Base-by-base conservation (phyloP, 2,113 vertebrate genomes). In the Xenus cinereus region DNA sequence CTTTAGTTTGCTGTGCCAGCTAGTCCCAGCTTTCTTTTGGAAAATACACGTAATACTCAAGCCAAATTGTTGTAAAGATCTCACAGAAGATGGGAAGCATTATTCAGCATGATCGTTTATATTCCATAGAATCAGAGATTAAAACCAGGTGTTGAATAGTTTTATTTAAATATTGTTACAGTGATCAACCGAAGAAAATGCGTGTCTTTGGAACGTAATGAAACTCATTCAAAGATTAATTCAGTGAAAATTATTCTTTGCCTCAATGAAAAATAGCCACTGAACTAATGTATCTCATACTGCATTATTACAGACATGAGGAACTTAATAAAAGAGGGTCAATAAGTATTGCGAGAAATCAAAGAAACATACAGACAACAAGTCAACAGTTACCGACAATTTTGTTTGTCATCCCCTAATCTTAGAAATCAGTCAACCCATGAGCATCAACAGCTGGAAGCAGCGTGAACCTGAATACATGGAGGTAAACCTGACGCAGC, bases 131-230 rank as follows among this genome's bases (percentile, higher is more conserved):
- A 54, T 48, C 24, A 51, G 67, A 90, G 68, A 81, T 88, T 88
- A 75, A 74, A 90, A 89, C 1, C 41, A 86, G 68, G 51, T 60
- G 35, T 43, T 78, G 28, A 90, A 64, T 51, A 60, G 35, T 94
- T 96, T 50, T 86, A 89, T 93, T 94, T 84, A 92, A 80, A 59
- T 64, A 80, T 67, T 84, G 71, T 62, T 85, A 90, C 80, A 93
- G 57, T 19, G 50, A 75, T 92, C 88, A 91, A 56, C 37, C 80
- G 54, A 77, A 83, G 67, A 95, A 95, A 91, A 89, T 32, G 39
- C 30, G 23, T 67, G 24, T 67, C 26, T 87, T 67, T 53, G 39
- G 72, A 71, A 82, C 0, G 0, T 14, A 32, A 64, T 1, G 37
- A 13, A 89, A 92, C 46, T 84, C 45, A 78, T 27, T 66, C 41